Evolutionary conservation across 1,140 invertebrate species (phyloP), one percentile per base, ranked within the genome.

Genomic region (Temnothorax nylanderi): DNA sequence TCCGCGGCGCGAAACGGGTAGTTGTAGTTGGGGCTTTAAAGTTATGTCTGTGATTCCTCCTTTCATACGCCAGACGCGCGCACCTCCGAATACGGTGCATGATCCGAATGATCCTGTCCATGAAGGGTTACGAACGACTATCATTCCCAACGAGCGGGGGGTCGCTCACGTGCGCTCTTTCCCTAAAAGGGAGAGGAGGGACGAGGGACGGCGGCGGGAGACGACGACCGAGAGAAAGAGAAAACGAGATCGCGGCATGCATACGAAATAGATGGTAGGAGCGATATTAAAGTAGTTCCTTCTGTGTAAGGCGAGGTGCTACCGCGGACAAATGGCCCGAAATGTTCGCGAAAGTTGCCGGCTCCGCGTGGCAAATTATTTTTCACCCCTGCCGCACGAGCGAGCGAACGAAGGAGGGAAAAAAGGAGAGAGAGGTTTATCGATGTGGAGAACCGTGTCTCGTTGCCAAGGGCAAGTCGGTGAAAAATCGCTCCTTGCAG

Each of bases 261-360:
- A 91, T 91, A 91, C 85, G 80, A 89, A 91, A 67, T 91, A 75
- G 80, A 71, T 88, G 87, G 62, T 85, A 58, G 80, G 74, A 71
- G 80, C 80, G 76, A 91, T 89, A 91, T 89, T 91, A 91, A 91
- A 80, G 88, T 87, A 90, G 89, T 81, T 90, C 88, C 74, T 86
- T 88, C 82, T 69, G 72, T 56, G 34, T 26, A 26, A 90, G 85
- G 32, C 77, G 85, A 84, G 69, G 60, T 41, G 54, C 41, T 72
- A 58, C 65, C 72, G 51, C 74, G 87, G 78, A 90, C 85, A 87
- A 90, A 90, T 80, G 77, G 51, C 76, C 41, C 76, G 56, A 78
- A 86, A 75, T 82, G 67, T 51, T 77, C 58, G 69, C 80, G 51
- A 49, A 89, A 88, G 58, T 86, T 77, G 47, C 71, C 37, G 21